Conservation (phyloP, 2,888 invertebrate species). For the Sialis fuliginosa region DNA sequence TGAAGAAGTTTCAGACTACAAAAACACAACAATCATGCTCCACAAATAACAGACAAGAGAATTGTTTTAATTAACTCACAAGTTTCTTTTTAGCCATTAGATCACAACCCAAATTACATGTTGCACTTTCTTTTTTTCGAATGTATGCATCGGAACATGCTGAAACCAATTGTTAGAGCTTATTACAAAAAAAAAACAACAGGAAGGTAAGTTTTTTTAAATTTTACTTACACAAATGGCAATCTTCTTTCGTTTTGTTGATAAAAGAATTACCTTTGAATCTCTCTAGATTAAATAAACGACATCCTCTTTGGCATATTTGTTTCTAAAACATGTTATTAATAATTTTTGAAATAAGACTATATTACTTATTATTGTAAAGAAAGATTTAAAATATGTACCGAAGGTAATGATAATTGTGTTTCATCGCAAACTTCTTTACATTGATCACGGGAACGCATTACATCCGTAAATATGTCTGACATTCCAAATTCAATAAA, state of each 20-base stretch:
- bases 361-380: neutral
- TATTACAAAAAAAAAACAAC: too few species aligned
- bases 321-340: neutral
- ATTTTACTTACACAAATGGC: constrained; percentile 1
- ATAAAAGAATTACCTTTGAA: neutral
- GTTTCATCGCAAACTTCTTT: constrained; percentile 3
- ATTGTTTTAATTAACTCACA: neutral
- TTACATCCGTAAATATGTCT: constrained; percentile 3
- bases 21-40: neutral
- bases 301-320: constrained; percentile 4
- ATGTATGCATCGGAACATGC: constrained; percentile 4
- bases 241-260: neutral
- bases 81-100: constrained; percentile 1
- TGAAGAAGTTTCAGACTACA: neutral
- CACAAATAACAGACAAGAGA: neutral
- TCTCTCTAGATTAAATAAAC: constrained; percentile 1
- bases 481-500: neutral
- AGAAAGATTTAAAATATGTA: neutral
- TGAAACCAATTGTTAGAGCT: neutral
- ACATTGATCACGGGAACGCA: neutral
- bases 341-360: neutral
- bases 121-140: neutral
- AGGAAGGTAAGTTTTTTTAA: neutral
- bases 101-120: constrained; percentile 3
- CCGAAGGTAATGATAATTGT: neutral